Percentiles rank a stretch among this genome's conserved stretches.
phyloP scores from a whole-genome alignment of 92 coral and sea anemone species.

The Anthopleura xanthogrammica region DNA sequence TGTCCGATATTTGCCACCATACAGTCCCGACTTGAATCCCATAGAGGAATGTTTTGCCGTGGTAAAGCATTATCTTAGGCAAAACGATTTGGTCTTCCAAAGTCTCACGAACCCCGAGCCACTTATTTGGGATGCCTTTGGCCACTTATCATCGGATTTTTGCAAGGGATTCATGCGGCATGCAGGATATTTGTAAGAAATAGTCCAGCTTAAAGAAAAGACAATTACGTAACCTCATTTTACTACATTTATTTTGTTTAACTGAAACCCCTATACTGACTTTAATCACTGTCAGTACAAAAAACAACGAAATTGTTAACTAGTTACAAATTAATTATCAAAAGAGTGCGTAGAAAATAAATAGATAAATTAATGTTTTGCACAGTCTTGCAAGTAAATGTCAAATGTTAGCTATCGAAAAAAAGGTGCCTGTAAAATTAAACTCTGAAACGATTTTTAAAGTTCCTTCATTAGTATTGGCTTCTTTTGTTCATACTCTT shows the following conservation, averaged over 20 bases:
- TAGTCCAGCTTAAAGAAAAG: neutral
- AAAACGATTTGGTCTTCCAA: conserved; percentile 33
- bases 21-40: conserved; percentile 56
- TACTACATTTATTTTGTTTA: too few species aligned
- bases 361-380: too few species aligned
- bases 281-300: too few species aligned
- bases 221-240: too few species aligned
- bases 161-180: conserved; percentile 38
- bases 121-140: conserved; percentile 46
- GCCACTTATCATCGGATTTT: conserved; percentile 18
- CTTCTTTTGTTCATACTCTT: conserved; percentile 21
- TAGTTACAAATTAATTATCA: too few species aligned
- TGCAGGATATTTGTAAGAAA: conserved; percentile 30
- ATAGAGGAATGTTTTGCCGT: conserved; percentile 32
- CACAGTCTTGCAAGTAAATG: neutral
- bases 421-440: neutral
- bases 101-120: conserved; percentile 18
- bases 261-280: too few species aligned
- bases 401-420: neutral
- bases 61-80: conserved; percentile 35
- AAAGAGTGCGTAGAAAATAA: too few species aligned
- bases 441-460: neutral
- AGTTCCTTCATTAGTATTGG: conserved; percentile 8
- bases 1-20: conserved; percentile 44
- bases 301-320: too few species aligned